Conservation (phyloP, 1,140 invertebrate species). For the Samia ricini region DNA sequence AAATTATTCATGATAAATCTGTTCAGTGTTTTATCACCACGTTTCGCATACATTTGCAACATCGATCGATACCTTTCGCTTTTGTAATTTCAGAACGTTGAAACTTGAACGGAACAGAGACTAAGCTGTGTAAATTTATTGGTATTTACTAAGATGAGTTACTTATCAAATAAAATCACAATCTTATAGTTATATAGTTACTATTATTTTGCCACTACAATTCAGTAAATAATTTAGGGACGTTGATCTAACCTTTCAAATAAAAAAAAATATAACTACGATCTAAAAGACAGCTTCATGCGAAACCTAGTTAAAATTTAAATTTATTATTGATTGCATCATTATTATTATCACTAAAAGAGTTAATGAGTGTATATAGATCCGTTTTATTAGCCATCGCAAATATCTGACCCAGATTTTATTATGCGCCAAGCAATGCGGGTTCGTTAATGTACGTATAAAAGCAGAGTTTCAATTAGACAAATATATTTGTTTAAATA, state of each 20-base stretch:
- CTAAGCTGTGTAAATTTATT: not conserved
- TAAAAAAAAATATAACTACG: too few species aligned
- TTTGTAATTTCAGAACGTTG: not conserved
- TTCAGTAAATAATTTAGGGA: too few species aligned
- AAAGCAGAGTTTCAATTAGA: not conserved
- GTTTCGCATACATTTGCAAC: not conserved
- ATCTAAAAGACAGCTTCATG: too few species aligned
- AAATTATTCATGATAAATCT: not conserved
- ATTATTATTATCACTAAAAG: too few species aligned
- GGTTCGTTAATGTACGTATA: not conserved
- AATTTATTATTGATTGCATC: too few species aligned
- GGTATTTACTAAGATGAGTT: not conserved
- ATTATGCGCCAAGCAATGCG: not conserved
- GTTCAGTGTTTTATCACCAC: not conserved
- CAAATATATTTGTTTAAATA: not conserved
- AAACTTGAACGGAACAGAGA: not conserved
- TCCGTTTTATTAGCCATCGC: too few species aligned
- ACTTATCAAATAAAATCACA: too few species aligned
- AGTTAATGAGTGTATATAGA: too few species aligned
- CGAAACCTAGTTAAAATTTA: too few species aligned
- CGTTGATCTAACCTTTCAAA: too few species aligned
- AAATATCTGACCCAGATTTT: not conserved
- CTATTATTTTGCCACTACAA: too few species aligned
- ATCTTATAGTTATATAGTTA: too few species aligned
- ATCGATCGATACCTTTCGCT: not conserved